Conservation (phyloP, 2,113 vertebrate genomes). For the Apaloderma vittatum region DNA sequence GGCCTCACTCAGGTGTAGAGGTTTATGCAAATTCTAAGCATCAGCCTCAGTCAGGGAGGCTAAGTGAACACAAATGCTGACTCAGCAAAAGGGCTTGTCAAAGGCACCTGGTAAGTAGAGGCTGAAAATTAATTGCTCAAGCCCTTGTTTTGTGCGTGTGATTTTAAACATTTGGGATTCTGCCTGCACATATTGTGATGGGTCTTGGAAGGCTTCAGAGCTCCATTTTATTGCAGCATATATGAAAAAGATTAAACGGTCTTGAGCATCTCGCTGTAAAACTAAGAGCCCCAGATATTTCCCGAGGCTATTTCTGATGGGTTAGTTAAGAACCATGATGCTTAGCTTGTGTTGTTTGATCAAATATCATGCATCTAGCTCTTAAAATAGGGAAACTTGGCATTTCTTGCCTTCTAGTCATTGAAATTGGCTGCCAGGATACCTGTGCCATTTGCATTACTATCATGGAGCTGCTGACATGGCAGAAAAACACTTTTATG, state of each 20-base stretch:
- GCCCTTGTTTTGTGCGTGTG: neutral
- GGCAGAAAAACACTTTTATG: neutral
- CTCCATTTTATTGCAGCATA: neutral
- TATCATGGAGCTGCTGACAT: neutral
- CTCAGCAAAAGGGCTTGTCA: neutral
- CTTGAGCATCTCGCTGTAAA: neutral
- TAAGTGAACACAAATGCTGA: neutral
- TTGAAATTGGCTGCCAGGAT: neutral
- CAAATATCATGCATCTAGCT: conserved; percentile 28
- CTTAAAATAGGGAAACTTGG: neutral
- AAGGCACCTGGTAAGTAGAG: neutral
- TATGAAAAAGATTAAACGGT: neutral
- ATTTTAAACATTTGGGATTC: neutral
- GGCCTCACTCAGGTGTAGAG: neutral
- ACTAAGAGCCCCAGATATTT: neutral
- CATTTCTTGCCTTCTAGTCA: neutral
- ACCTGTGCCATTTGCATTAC: conserved; percentile 2
- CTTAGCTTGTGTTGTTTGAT: conserved; percentile 27
- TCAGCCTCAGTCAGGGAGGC: neutral
- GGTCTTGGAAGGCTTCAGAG: neutral
- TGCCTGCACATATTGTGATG: accelerated
- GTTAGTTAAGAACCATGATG: conserved; percentile 17
- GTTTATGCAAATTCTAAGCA: neutral
- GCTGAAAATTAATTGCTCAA: neutral
- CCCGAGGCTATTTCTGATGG: conserved; percentile 16